Evolutionary conservation across 2,888 invertebrate species (phyloP).

Genomic region (Bembecia ichneumoniformis): DNA sequence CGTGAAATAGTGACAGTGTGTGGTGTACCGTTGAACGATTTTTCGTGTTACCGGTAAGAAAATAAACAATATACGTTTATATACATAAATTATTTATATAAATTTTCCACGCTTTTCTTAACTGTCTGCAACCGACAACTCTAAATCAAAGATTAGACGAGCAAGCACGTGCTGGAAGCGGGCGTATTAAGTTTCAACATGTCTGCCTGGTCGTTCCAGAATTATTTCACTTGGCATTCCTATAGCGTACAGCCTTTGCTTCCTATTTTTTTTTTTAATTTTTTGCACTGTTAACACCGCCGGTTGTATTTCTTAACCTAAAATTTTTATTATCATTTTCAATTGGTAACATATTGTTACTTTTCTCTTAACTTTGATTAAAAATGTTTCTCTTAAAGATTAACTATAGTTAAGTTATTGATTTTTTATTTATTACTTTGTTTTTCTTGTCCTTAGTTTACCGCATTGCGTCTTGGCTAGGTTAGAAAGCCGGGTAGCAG

Average conservation of each 20-base stretch:
- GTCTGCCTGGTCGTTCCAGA: slow-evolving; percentile 57
- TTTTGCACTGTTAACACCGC: not conserved
- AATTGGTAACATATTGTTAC: not conserved
- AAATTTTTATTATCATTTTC: slow-evolving; percentile 14
- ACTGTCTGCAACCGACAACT: slow-evolving; percentile 14
- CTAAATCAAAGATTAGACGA: slow-evolving; percentile 13
- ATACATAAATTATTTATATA: slow-evolving; percentile 15
- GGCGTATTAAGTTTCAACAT: slow-evolving; percentile 63
- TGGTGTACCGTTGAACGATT: slow-evolving; percentile 47
- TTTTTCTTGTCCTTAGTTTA: slow-evolving; percentile 4
- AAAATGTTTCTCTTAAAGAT: too few species aligned
- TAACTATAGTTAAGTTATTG: too few species aligned
- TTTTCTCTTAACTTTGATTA: not conserved
- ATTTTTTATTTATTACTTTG: not conserved
- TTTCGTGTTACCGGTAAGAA: slow-evolving; percentile 55
- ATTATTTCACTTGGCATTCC: slow-evolving; percentile 17
- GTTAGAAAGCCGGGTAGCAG: slow-evolving; percentile 8
- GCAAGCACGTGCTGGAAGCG: slow-evolving; percentile 46
- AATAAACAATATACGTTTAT: slow-evolving; percentile 15
- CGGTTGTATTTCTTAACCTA: slow-evolving; percentile 49
- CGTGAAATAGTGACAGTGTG: slow-evolving; percentile 60
- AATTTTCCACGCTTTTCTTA: slow-evolving; percentile 19
- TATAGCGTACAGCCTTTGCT: not conserved
- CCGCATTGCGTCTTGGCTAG: slow-evolving; percentile 32
- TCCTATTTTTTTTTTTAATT: not conserved